A percentile compares a stretch with the other conserved stretches of the same genome.
These are phyloP conservation scores for Lasius platythorax DNA, from an alignment of 2,888 invertebrate genomes.

Conservation along the genomic window DNA sequence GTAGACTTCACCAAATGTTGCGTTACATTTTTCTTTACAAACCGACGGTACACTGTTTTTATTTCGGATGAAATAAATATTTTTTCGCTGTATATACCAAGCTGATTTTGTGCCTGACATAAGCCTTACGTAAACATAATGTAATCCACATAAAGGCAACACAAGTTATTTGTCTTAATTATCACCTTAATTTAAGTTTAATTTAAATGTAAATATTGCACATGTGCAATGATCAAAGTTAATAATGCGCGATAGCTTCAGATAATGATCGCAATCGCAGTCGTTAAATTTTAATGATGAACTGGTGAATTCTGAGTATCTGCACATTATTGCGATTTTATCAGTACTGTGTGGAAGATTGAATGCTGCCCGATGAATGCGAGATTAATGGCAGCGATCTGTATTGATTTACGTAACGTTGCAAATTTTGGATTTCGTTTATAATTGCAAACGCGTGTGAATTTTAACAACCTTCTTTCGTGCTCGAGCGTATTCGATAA, in stretches of 20 bases:
- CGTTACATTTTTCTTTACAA: neutral
- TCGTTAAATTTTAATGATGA: constrained; percentile 33
- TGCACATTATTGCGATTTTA: constrained; percentile 24
- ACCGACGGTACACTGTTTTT: neutral
- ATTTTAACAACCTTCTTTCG: constrained; percentile 25
- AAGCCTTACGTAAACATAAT: neutral
- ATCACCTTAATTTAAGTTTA: neutral
- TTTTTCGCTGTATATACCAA: neutral
- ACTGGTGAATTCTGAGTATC: constrained; percentile 11
- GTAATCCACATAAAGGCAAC: neutral
- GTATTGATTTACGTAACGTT: constrained; percentile 31
- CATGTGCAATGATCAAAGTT: constrained; percentile 5
- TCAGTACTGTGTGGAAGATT: neutral
- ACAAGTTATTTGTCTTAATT: constrained; percentile 14
- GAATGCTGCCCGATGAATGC: constrained; percentile 32
- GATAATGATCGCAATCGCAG: constrained; percentile 10
- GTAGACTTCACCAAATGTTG: neutral
- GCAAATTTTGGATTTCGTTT: constrained; percentile 28
- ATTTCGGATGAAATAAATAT: constrained; percentile 3
- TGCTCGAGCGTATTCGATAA: constrained; percentile 27
- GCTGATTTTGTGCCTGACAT: neutral
- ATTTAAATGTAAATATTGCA: neutral
- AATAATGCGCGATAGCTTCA: neutral
- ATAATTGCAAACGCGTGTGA: neutral
- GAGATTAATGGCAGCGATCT: constrained; percentile 27